These are phyloP conservation scores for Thunnus thynnus DNA, from an alignment of 2,113 vertebrate species.

Conservation along the genomic window DNA sequence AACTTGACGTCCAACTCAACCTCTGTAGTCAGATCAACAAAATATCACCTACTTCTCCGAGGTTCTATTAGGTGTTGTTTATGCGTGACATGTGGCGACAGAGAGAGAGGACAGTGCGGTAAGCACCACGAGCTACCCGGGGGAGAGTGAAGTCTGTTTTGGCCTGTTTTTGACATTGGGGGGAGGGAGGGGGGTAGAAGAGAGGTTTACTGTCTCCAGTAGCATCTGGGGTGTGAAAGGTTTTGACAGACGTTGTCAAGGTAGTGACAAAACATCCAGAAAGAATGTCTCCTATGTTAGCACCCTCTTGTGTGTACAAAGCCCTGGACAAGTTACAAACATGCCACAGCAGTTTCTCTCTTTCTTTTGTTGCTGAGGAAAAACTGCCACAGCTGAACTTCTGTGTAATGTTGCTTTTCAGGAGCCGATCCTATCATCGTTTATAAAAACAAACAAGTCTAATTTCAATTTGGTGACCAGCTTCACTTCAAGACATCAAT, in stretches of 20 bases:
- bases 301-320: conserved; percentile 23
- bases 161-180: conserved; percentile 1
- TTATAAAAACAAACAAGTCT: conserved; percentile 44
- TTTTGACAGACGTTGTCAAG: conserved; percentile 30
- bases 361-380: neutral
- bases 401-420: conserved; percentile 6
- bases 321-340: conserved; percentile 22
- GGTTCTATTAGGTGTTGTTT: conserved; percentile 38
- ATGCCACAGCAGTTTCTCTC: neutral
- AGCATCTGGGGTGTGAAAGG: conserved; percentile 31
- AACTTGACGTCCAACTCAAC: conserved; percentile 68
- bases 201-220: conserved; percentile 4
- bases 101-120: conserved; percentile 6
- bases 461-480: conserved; percentile 42
- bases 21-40: conserved; percentile 61
- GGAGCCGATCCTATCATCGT: neutral
- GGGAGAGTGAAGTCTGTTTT: conserved; percentile 11
- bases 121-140: conserved; percentile 2
- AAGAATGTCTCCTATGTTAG: conserved; percentile 19
- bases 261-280: conserved; percentile 30
- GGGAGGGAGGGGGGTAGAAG: neutral
- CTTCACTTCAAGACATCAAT: conserved; percentile 35
- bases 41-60: conserved; percentile 39
- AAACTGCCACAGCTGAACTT: conserved; percentile 26
- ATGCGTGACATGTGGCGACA: conserved; percentile 9